Evolutionary conservation across 2,113 vertebrate species (phyloP), one percentile per base, ranked within the genome.

Genomic region (Zeus faber): DNA sequence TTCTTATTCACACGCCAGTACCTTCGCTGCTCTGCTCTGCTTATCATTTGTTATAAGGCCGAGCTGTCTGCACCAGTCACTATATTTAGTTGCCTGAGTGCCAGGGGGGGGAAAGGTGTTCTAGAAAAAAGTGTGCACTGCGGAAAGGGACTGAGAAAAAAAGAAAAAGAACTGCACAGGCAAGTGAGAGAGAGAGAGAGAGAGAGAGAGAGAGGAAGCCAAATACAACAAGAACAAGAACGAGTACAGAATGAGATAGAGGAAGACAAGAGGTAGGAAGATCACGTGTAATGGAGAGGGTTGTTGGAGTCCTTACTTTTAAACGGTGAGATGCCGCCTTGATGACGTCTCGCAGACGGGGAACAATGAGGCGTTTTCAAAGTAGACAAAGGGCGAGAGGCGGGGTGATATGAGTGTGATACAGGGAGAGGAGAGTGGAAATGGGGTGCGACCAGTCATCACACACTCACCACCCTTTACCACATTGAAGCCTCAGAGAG

Each of bases 61-160:
- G 59, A 62, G 82, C 76, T 86, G 82, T 85, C 82, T 84, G 58
- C 81, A 76, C 70, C 72, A 76, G 68, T 64, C 67, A 44, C 87
- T 89, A 89, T 88, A 88, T 88, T 88, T 89, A 88, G 84, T 65
- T 65, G 50, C 52, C 43, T 49, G 29, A 25, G 71, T 82, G 80
- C 82, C 80, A 57, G 39, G 13, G 61, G 58, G 77, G 80, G 78
- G 48, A 68, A 78, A 76, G 84, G 84, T 87, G 80, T 79, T 81
- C 80, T 80, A 65, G 63, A 49, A 39, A 76, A 75, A 82, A 66
- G 55, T 66, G 58, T 78, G 74, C 77, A 72, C 52, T 74, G 73
- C 67, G 46, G 75, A 74, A 74, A 64, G 56, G 49, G 41, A 13
- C 20, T 3, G 5, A 47, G 18, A 47, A 14, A 11, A 8, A 23